Evolutionary conservation across 2,797 vertebrate genomes (phyloP).

Genomic region (Intellagama lesueurii): DNA sequence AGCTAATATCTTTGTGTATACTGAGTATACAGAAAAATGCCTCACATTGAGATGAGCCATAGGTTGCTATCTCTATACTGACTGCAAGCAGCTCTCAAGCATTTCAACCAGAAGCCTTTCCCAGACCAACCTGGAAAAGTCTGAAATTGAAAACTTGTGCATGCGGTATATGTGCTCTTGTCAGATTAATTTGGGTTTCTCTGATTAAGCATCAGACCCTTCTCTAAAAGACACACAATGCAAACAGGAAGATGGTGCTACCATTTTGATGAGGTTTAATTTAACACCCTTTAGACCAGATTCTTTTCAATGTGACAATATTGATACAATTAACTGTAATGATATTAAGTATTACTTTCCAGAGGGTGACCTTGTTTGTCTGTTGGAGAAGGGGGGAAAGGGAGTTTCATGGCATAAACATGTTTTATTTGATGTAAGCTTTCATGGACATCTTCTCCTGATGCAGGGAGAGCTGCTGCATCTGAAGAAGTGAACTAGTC

Average conservation of each 20-base stretch:
- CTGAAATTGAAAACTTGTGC: too few species aligned
- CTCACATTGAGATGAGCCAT: neutral
- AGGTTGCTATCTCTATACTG: neutral
- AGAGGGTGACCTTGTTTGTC: too few species aligned
- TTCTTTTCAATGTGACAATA: neutral
- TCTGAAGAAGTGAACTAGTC: too few species aligned
- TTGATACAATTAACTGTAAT: conserved; percentile 16
- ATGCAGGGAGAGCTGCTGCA: too few species aligned
- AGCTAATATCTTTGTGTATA: neutral
- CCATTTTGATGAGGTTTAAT: neutral
- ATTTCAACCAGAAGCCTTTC: neutral
- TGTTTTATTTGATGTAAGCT: too few species aligned
- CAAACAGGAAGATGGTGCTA: neutral
- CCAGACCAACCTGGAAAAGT: neutral
- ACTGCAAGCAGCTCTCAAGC: neutral
- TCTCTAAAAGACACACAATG: neutral
- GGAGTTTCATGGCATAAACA: too few species aligned
- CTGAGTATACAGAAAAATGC: neutral
- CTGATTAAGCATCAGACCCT: neutral
- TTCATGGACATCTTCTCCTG: too few species aligned
- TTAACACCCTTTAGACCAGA: neutral
- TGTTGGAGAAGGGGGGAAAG: too few species aligned
- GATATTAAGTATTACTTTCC: too few species aligned
- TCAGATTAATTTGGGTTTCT: neutral
- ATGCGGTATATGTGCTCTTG: neutral